phyloP scores from a whole-genome alignment of 2,797 vertebrate genomes.

The Lacerta viridis region DNA sequence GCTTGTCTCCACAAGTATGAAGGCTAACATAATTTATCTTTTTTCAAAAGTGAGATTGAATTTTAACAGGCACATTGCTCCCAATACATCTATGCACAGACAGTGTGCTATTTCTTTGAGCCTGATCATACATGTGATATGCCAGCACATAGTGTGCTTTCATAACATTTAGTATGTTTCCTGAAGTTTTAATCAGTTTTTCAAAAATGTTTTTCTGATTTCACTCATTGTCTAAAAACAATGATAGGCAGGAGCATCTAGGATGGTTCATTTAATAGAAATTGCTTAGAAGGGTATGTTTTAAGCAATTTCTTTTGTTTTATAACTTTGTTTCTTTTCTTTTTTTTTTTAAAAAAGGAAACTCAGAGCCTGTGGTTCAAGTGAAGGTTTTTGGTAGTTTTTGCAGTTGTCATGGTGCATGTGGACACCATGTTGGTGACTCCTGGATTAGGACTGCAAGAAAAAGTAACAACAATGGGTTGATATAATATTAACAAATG shows the following conservation, averaged over 20 bases:
- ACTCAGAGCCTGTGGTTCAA: too few relatives aligned
- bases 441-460: neutral
- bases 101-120: neutral
- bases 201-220: too few relatives aligned
- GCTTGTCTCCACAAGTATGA: conserved; percentile 6
- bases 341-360: too few relatives aligned
- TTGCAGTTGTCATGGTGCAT: too few relatives aligned
- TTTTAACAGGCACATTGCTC: neutral
- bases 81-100: neutral
- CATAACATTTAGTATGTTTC: neutral
- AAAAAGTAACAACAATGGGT: neutral
- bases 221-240: too few relatives aligned
- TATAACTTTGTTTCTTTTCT: too few relatives aligned
- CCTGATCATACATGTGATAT: neutral
- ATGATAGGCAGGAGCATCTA: too few relatives aligned
- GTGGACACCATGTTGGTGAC: too few relatives aligned
- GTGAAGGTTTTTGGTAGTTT: too few relatives aligned
- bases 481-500: neutral
- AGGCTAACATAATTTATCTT: neutral
- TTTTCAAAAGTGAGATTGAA: neutral
- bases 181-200: neutral
- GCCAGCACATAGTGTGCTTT: neutral
- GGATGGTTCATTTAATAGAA: too few relatives aligned
- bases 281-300: too few relatives aligned
- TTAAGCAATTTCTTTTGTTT: too few relatives aligned